Base-by-base conservation (phyloP, 35 echinoderm and acorn worm species). In the Patiria miniata region DNA sequence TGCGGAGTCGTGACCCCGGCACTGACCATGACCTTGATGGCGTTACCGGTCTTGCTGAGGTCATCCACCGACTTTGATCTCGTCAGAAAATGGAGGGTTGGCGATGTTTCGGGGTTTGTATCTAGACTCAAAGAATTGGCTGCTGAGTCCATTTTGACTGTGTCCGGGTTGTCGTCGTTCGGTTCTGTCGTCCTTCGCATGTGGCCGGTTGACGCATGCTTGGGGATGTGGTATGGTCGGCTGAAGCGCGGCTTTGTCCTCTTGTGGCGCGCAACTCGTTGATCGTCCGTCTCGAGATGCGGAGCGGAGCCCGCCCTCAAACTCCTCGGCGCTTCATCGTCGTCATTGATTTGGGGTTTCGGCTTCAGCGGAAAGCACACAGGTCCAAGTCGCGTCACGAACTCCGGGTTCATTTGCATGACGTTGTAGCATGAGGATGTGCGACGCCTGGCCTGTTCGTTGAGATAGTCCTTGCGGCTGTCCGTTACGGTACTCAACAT, bases 401-500 rank as follows among this genome's bases (percentile, higher is more conserved):
- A 97, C 28, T 68, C 37, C 8, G 95, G 73, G 61, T 97, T 97
- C 22, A 93, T 82, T 32, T 90, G 53, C 21, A 97, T 54, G 21
- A 97, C 89, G 5, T 90, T 85, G 44, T 91, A 97, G 34, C 88
- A 86, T 1, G 79, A 38, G 19, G 79, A 39, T 18, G 36, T 78
- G 21, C 82, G 59, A 34, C 47, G 61, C 29, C 79, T 40, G 4
- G 37, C 78, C 23, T 81, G 59, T 59, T 97, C 95, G 8, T 60
- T 44, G 36, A 91, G 76, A 61, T 88, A 97, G 22, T 97, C 87
- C 36, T 78, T 83, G 21, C 91, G 81, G 29, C 95, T 97, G 12
- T 97, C 95, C 59, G 95, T 97, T 7, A 97, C 88, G 40, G 83
- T 68, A 89, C 95, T 97, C 44, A 97, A 91, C 95, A 97, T 97